Conservation (phyloP, 2,113 vertebrate species). For the Urocolius indicus region DNA sequence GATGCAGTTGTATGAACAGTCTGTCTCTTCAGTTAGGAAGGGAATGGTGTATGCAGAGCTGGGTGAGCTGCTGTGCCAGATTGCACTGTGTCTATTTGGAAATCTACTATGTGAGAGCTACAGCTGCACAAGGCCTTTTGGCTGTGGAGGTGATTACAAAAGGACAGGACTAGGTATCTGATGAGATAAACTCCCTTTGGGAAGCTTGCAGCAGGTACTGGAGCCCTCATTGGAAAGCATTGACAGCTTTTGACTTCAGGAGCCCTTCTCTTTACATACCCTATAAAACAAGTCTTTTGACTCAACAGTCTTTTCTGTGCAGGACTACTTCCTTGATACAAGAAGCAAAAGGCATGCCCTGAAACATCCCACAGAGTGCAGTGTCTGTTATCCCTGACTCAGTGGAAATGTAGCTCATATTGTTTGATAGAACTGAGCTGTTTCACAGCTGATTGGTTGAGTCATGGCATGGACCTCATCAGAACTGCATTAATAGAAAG, state of each 20-base stretch:
- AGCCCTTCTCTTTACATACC: neutral
- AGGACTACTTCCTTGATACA: neutral
- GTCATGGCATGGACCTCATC: neutral
- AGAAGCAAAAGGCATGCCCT: neutral
- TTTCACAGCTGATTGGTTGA: neutral
- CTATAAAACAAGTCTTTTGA: neutral
- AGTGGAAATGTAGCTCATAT: neutral
- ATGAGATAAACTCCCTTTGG: neutral
- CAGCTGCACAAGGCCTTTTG: neutral
- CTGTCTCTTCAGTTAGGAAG: neutral
- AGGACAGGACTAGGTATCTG: neutral
- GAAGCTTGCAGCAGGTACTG: neutral
- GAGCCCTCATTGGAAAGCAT: neutral
- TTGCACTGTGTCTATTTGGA: neutral
- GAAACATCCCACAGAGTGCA: neutral
- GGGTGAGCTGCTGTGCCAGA: neutral
- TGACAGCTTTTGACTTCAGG: neutral
- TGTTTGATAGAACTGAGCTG: neutral
- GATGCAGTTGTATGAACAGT: neutral
- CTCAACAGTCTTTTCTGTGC: neutral
- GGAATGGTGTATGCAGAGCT: neutral
- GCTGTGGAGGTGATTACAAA: neutral
- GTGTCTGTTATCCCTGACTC: neutral
- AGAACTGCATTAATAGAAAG: neutral
- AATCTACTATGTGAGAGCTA: accelerated